Evolutionary conservation across 2,797 vertebrate genomes (phyloP).

Genomic region (Gallirallus australis): DNA sequence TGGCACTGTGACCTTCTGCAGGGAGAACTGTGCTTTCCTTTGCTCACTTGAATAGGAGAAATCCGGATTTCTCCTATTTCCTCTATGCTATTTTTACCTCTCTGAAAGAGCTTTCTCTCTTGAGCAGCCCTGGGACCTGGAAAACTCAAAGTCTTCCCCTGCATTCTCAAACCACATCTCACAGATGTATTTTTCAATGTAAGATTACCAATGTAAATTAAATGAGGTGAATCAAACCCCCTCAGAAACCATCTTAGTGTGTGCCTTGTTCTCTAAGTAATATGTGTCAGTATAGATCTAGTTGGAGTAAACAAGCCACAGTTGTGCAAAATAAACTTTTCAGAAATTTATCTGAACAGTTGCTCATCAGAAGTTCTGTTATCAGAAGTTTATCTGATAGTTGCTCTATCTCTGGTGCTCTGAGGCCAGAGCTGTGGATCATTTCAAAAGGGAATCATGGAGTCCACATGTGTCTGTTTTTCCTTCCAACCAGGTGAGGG

Average conservation of each 20-base stretch:
- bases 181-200: neutral
- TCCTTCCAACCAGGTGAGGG: slow-evolving; percentile 85
- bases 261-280: neutral
- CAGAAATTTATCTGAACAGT: neutral
- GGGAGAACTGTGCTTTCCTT: neutral
- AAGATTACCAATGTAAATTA: neutral
- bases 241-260: neutral
- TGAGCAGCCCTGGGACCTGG: neutral
- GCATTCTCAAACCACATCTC: neutral
- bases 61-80: neutral
- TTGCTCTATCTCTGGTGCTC: neutral
- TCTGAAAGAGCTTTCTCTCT: neutral
- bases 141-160: neutral
- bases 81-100: neutral
- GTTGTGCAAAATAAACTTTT: neutral
- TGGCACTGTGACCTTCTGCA: neutral
- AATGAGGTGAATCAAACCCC: neutral
- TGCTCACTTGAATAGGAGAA: neutral
- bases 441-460: neutral
- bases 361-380: too few relatives aligned
- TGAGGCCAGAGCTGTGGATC: neutral
- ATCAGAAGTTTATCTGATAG: too few relatives aligned
- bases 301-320: neutral
- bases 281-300: neutral
- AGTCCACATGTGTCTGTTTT: neutral